Evolutionary conservation across 37 sponge, comb jelly and placozoan genomes (phyloP), one percentile per base, ranked within the genome.

Genomic region (Chondrosia reniformis): DNA sequence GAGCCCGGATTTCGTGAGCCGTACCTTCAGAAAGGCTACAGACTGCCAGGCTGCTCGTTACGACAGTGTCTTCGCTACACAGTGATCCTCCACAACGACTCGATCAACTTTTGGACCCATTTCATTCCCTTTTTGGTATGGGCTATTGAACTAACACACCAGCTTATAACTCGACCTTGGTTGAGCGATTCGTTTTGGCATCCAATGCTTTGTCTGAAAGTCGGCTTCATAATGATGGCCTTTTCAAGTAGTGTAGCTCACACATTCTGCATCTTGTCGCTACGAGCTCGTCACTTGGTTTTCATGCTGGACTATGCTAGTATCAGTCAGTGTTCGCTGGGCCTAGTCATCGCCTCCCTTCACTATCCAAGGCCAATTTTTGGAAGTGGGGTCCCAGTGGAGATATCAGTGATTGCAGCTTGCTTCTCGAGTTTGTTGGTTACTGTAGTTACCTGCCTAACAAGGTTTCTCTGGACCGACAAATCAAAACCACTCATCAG

Each of bases 51-150:
- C 28, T 59, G 61, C n/a, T 30, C 30, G 30, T 59, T 59, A 19
- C n/a, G 28, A 30, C 30, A 59, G 22, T 59, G 30, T 59, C 61
- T 59, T 25, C n/a, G 61, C 30, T 59, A 59, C 61, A 59, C 61
- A 6, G 7, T 13, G 28, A 25, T 7, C n/a, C 61, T 59, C 61
- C 61, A 59, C 22, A 59, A 59, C 22, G 61, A 59, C 17, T 25
- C 61, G n/a, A 5, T 59, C 7, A 59, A 59, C 61, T 59, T 59
- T 13, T 59, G 61, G 61, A 59, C 61, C 30, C 61, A 59, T 59
- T 59, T 59, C 28, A 13, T 59, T 19, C 61, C 61, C 6, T 59
- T 59, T 59, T 59, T 59, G 22, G 28, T 59, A 19, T 59, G 61
- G 61, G 7, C 61, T 30, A 59, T 13, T 59, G 17, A 13, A 59